Percentiles rank a stretch among this genome's conserved stretches.
phyloP scores from a whole-genome alignment of 2,113 vertebrate species.

The Entelurus aequoreus region DNA sequence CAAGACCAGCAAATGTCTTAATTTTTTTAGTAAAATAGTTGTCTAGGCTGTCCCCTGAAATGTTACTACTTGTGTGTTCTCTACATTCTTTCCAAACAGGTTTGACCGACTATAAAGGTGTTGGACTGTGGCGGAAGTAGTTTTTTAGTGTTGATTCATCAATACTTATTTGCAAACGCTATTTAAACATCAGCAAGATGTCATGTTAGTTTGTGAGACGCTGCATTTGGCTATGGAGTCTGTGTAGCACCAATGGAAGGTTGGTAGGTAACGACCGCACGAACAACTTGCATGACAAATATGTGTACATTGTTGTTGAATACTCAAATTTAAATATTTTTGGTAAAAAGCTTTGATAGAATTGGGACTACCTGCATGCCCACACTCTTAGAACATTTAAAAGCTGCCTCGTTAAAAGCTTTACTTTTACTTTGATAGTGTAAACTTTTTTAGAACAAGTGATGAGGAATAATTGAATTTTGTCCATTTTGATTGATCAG shows the following conservation, averaged over 20 bases:
- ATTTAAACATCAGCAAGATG: background rate
- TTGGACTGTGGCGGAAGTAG: slow-evolving; percentile 36
- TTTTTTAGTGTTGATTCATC: slow-evolving; percentile 14
- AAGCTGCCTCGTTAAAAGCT: background rate
- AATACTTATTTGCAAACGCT: slow-evolving; percentile 9
- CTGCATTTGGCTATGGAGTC: background rate
- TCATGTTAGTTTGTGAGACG: background rate
- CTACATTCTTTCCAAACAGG: slow-evolving; percentile 63
- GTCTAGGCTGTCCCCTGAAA: slow-evolving; percentile 15
- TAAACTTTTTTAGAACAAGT: too few species aligned
- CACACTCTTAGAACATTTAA: background rate
- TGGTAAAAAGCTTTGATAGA: background rate
- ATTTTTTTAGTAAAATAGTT: background rate
- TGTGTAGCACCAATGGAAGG: background rate
- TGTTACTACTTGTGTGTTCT: slow-evolving; percentile 50
- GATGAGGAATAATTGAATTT: too few species aligned
- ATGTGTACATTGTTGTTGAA: background rate
- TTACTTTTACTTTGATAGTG: too few species aligned
- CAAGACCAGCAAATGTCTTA: too few species aligned
- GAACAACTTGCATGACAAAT: background rate
- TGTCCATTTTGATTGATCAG: too few species aligned
- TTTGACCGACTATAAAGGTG: slow-evolving; percentile 49
- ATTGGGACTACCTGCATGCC: background rate
- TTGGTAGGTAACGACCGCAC: background rate
- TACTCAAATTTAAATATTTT: background rate